phyloP scores from a whole-genome alignment of 2,113 vertebrate genomes.

The Microcebus griseorufus region DNA sequence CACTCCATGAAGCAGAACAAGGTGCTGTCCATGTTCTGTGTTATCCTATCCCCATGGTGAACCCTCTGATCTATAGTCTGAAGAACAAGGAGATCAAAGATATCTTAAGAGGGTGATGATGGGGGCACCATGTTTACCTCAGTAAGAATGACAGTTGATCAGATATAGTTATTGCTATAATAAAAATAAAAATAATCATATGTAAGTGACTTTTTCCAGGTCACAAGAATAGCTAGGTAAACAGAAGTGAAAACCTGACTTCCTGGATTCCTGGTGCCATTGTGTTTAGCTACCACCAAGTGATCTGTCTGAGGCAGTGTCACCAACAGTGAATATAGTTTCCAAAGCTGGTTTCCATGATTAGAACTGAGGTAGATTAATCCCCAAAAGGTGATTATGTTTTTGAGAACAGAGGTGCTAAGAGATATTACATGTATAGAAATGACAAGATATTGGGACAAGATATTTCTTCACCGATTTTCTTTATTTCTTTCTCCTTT shows the following conservation, averaged over 20 bases:
- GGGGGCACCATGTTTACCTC: background rate
- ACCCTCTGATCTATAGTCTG: constrained; percentile 22
- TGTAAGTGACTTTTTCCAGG: background rate
- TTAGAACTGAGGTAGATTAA: background rate
- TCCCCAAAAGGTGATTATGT: background rate
- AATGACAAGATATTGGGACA: background rate
- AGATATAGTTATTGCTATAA: background rate
- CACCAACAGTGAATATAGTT: background rate
- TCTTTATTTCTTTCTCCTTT: background rate
- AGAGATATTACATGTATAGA: background rate
- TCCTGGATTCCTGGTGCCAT: background rate
- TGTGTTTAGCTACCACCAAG: background rate
- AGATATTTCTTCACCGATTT: too few species aligned
- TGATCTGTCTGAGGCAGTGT: too few species aligned
- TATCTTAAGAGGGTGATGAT: background rate
- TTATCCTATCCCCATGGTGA: constrained; percentile 35
- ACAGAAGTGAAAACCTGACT: background rate
- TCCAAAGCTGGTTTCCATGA: background rate
- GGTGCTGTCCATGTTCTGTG: background rate
- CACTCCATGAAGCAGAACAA: constrained; percentile 5
- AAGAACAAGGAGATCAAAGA: constrained; percentile 21
- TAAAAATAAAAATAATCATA: background rate
- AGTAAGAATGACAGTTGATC: background rate
- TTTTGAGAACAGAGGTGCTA: background rate
- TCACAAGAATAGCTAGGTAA: background rate